These are phyloP conservation scores for Drosophila acutilabella DNA, from an alignment of 2,888 invertebrate genomes.

Conservation along the genomic window DNA sequence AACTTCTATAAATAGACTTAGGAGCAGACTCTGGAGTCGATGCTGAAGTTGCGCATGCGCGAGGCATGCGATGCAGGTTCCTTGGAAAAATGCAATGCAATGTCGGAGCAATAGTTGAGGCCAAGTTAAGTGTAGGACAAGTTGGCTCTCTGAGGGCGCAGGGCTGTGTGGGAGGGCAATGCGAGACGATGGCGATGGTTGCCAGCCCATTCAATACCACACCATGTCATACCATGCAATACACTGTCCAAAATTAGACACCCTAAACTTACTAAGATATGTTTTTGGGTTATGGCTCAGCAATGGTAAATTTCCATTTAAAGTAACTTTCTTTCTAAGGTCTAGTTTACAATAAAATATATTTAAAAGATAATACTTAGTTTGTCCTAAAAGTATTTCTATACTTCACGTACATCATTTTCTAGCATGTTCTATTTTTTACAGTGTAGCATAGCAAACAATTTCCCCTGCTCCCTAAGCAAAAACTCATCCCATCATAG, in stretches of 20 bases:
- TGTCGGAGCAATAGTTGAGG: conserved; percentile 20
- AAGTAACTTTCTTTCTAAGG: too few species aligned
- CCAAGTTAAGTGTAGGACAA: conserved; percentile 42
- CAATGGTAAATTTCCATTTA: too few species aligned
- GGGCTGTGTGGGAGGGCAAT: conserved; percentile 61
- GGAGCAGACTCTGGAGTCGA: conserved; percentile 20
- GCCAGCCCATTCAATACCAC: conserved; percentile 38
- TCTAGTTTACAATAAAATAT: too few species aligned
- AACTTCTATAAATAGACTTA: conserved; percentile 52
- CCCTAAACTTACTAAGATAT: background rate
- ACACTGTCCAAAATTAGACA: background rate
- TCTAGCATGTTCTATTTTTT: background rate
- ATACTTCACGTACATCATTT: too few species aligned
- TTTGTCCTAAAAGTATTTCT: too few species aligned
- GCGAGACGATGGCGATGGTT: conserved; percentile 20
- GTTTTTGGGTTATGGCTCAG: too few species aligned
- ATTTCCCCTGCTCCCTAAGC: background rate
- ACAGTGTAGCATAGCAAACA: background rate
- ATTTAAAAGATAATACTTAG: too few species aligned
- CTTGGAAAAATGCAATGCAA: conserved; percentile 74
- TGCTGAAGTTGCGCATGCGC: conserved; percentile 39
- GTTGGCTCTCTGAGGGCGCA: conserved; percentile 48
- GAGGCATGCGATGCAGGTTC: conserved; percentile 68
- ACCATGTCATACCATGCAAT: conserved; percentile 10
- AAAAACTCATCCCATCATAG: conserved; percentile 69